Percentiles rank a stretch among this genome's conserved stretches.
Evolutionary conservation across 2,113 vertebrate genomes (phyloP).

Genomic region (Arizona elegans): DNA sequence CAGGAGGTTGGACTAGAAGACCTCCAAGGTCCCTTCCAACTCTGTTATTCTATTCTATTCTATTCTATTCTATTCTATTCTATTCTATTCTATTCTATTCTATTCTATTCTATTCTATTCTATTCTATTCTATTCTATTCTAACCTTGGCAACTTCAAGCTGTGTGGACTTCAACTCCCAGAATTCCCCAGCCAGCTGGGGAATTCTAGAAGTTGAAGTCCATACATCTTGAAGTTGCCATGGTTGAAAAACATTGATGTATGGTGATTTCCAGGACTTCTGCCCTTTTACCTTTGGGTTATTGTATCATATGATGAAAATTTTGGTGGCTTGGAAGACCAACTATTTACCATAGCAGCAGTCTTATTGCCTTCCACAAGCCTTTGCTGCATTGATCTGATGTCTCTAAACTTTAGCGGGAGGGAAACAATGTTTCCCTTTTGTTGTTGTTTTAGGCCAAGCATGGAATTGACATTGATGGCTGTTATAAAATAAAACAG

Average conservation of each 20-base stretch:
- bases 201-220: neutral
- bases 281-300: neutral
- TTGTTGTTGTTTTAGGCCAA: conserved; percentile 22
- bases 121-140: no score
- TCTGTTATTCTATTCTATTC: no score
- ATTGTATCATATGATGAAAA: neutral
- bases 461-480: conserved; percentile 46
- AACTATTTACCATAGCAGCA: conserved; percentile 48
- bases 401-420: conserved; percentile 55
- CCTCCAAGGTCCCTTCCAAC: no score
- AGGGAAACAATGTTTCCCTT: conserved; percentile 43
- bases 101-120: no score
- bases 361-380: conserved; percentile 40
- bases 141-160: neutral
- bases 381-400: conserved; percentile 56
- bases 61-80: no score
- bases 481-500: conserved; percentile 61
- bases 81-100: no score
- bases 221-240: neutral
- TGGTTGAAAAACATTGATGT: neutral
- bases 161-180: neutral
- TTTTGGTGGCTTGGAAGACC: neutral
- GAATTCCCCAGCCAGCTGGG: neutral
- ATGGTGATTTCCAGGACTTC: conserved; percentile 29
- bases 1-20: no score